Conservation (phyloP, 2,797 vertebrate genomes). For the Pempheris klunzingeri region DNA sequence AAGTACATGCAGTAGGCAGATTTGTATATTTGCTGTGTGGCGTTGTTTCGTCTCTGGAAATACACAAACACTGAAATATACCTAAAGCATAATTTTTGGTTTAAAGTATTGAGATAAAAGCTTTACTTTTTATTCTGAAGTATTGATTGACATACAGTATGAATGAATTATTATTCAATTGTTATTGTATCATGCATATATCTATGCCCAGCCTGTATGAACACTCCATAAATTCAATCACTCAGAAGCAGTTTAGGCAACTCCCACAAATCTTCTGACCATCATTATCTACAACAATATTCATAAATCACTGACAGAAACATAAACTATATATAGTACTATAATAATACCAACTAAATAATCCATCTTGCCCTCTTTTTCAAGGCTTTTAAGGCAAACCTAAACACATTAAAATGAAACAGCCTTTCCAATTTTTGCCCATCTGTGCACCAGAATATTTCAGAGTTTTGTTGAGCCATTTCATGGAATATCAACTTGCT, state of each 20-base stretch:
- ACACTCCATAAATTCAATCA: background rate
- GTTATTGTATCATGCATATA: background rate
- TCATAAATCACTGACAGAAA: background rate
- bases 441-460: background rate
- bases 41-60: background rate
- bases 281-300: background rate
- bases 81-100: background rate
- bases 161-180: background rate
- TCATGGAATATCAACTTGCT: background rate
- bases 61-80: background rate
- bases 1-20: background rate
- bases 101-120: conserved; percentile 1
- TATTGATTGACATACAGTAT: background rate
- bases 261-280: background rate
- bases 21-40: background rate
- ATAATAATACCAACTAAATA: too few relatives aligned
- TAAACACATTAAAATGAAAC: background rate
- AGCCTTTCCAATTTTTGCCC: background rate
- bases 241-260: too few relatives aligned
- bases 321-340: too few relatives aligned
- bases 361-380: background rate
- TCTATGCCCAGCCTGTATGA: background rate
- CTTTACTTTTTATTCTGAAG: background rate
- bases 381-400: background rate
- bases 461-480: background rate